Evolutionary conservation across 2,888 invertebrate species (phyloP), one percentile per base, ranked within the genome.

Genomic region (Cryptus viduatorius): DNA sequence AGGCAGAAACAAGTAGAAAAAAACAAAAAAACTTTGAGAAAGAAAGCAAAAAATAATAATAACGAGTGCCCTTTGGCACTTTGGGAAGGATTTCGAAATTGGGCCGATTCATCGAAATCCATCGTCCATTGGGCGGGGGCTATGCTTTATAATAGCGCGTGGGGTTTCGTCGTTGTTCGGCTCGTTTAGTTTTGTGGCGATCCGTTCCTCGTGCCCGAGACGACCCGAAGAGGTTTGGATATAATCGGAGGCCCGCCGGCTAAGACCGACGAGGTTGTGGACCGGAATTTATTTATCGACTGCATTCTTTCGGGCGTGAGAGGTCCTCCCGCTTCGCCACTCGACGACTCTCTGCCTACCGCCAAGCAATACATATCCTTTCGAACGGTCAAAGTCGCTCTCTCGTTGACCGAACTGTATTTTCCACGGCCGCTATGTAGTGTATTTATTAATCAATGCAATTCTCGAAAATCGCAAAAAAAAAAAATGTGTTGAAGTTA

Each of bases 101-200:
- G 87, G 86, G 73, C 86, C 86, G 87, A 88, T 89, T 89, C 89
- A 89, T 89, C 87, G 89, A 88, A 89, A 88, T 89, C 82, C 86
- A 87, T 84, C 31, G 77, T 71, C 31, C 53, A 19, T 48, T 48
- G 61, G 61, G 16, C 16, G 29, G 31, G n/a, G 48, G 12, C 48
- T 42, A 69, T 37, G 5, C 73, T 85, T 75, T 59, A 48, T 75
- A 65, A 76, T 65, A 65, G 76, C 56, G 48, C 29, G 46, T 29
- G 4, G 42, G 5, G 56, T 50, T 56, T 68, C 59, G 19, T 69
- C 79, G 75, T 59, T 75, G 78, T 61, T 50, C 46, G 48, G 65
- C 76, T 61, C 42, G 44, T 76, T 76, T 16, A 48, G 48, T 48
- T 77, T 76, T 72, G 48, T 67, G 42, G 76, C 69, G 79, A 72